Evolutionary conservation across 2,888 invertebrate genomes (phyloP).

Genomic region (Drosophila gaucha): DNA sequence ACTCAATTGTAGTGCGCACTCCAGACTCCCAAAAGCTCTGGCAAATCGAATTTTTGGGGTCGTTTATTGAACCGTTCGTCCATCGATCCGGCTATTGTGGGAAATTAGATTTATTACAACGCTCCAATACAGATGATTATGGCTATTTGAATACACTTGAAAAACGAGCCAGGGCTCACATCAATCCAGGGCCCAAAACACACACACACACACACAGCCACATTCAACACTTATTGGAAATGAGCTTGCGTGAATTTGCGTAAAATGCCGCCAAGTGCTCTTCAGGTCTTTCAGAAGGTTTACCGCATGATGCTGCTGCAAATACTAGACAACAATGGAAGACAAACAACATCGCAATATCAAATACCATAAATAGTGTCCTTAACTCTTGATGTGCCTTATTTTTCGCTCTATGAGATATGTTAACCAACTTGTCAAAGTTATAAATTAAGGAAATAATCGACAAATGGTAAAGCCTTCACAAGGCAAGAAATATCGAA

Average conservation of each 20-base stretch:
- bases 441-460: too few species aligned
- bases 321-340: neutral
- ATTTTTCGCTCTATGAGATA: too few species aligned
- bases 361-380: neutral
- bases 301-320: neutral
- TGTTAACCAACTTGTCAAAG: neutral
- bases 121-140: conserved; percentile 50
- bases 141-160: conserved; percentile 50
- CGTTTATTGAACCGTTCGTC: conserved; percentile 57
- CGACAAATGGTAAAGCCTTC: too few species aligned
- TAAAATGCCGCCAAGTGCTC: conserved; percentile 1
- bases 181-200: conserved; percentile 1
- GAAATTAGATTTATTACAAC: conserved; percentile 68
- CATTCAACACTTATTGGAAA: too few species aligned
- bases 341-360: neutral
- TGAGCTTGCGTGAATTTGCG: conserved; percentile 8
- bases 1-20: conserved; percentile 3
- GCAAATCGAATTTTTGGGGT: conserved; percentile 28
- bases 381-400: neutral
- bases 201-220: conserved; percentile 5
- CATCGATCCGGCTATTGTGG: conserved; percentile 41
- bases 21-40: neutral
- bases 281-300: neutral
- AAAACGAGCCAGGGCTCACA: conserved; percentile 6
- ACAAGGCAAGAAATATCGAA: too few species aligned